Evolutionary conservation across 2,888 invertebrate genomes (phyloP), one percentile per base, ranked within the genome.

Genomic region (Argyresthia albistria): DNA sequence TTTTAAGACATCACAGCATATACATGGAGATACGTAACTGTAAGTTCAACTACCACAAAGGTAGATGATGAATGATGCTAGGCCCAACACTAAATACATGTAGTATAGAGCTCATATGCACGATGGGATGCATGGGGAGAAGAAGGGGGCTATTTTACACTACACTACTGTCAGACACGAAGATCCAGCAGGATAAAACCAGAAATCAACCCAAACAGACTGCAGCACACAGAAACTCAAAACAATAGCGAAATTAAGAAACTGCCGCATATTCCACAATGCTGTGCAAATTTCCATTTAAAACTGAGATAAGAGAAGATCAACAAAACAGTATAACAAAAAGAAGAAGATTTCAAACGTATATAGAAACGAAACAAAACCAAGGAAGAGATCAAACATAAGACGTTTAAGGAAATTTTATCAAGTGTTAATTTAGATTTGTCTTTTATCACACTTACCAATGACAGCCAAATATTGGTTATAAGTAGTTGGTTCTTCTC

Each of bases 401-500:
- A 49, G 8, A 8, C 35, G 12, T 37, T 11, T 14, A 10, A 15
- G 45, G 61, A 77, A 83, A 73, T 84, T 86, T 84, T 83, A 74
- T 75, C 62, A 68, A 81, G 76, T 81, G 75, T 78, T 80, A 84
- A 80, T 87, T 86, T 86, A 86, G 70, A 68, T 89, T 88, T 72
- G 79, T 65, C 73, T 81, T 88, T 86, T 81, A 72, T 79, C 80
- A 90, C 91, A 95, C 95, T 95, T 93, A 95, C 95, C 94, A 95
- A 93, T 91, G 95, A 94, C 91, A 95, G 94, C 95, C 95, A 96
- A 90, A 95, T 94, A 92, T 95, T 95, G 91, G 95, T 93, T 90
- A 95, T 94, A 91, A 96, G 93, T 91, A 95, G 93, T 93, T 95
- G 95, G 91, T 95, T 95, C 93, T 95, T 95, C 93, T 95, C 95